Evolutionary conservation across 2,113 vertebrate species (phyloP).

Genomic region (Hiodon tergisus): DNA sequence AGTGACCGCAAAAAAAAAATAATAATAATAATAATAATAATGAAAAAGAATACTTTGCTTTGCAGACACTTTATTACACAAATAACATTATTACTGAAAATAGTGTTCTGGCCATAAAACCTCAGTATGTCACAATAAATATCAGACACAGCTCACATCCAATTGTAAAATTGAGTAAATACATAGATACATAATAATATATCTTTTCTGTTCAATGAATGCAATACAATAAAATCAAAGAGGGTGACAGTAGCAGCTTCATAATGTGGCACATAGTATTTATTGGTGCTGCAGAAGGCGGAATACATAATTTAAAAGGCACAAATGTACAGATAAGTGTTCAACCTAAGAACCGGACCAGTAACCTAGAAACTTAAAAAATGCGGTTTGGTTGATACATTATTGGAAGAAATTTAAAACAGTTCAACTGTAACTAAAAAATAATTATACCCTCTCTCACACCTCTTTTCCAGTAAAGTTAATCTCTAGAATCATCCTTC

Average conservation of each 20-base stretch:
- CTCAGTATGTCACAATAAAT: slow-evolving; percentile 80
- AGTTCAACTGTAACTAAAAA: slow-evolving; percentile 21
- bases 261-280: slow-evolving; percentile 67
- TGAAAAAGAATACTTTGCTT: slow-evolving; percentile 65
- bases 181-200: slow-evolving; percentile 69
- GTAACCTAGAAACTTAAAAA: slow-evolving; percentile 31
- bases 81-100: slow-evolving; percentile 99
- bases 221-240: slow-evolving; percentile 77
- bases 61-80: slow-evolving; percentile 99
- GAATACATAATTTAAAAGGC: slow-evolving; percentile 80
- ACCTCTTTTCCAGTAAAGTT: slow-evolving; percentile 12
- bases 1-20: neutral
- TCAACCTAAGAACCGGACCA: slow-evolving; percentile 51
- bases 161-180: slow-evolving; percentile 64
- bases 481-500: slow-evolving; percentile 20
- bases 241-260: slow-evolving; percentile 79
- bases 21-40: slow-evolving; percentile 4
- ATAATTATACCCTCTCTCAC: slow-evolving; percentile 25
- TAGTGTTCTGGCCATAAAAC: slow-evolving; percentile 97
- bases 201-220: slow-evolving; percentile 58
- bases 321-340: slow-evolving; percentile 72
- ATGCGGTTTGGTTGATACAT: slow-evolving; percentile 26
- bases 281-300: slow-evolving; percentile 74
- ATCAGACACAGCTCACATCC: slow-evolving; percentile 78
- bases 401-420: slow-evolving; percentile 28